Conservation (phyloP, 2,797 vertebrate genomes). For the Lepus oiostolus region DNA sequence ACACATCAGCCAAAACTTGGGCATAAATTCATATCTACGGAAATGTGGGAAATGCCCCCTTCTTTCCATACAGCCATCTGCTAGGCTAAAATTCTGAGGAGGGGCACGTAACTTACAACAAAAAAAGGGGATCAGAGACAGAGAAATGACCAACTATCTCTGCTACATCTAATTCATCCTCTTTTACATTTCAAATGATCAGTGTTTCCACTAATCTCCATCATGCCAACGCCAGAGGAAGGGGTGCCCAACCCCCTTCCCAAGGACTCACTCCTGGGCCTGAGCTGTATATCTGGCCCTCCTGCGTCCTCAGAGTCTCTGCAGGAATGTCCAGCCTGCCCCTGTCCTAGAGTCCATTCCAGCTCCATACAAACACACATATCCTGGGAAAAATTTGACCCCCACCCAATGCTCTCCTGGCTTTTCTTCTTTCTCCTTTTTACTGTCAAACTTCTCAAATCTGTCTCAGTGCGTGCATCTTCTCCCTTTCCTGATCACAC, state of each 20-base stretch:
- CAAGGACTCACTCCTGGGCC: background rate
- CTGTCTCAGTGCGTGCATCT: background rate
- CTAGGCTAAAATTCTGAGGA: background rate
- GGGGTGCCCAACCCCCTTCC: background rate
- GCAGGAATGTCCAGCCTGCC: background rate
- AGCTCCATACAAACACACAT: background rate
- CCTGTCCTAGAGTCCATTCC: background rate
- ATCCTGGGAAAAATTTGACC: background rate
- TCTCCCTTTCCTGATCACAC: background rate
- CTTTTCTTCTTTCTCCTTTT: constrained; percentile 22
- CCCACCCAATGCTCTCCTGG: background rate
- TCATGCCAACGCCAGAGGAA: background rate
- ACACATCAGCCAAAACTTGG: background rate
- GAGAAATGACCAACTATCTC: background rate
- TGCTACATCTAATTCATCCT: background rate
- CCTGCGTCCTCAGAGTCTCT: background rate
- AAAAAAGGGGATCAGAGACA: background rate
- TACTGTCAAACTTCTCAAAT: background rate
- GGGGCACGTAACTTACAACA: background rate
- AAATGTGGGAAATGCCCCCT: background rate
- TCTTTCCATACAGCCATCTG: background rate
- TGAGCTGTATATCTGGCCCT: background rate
- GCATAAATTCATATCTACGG: background rate
- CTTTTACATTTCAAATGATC: background rate
- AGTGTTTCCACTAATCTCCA: background rate